phyloP scores from a whole-genome alignment of 2,888 invertebrate species.

The Oscheius onirici region DNA sequence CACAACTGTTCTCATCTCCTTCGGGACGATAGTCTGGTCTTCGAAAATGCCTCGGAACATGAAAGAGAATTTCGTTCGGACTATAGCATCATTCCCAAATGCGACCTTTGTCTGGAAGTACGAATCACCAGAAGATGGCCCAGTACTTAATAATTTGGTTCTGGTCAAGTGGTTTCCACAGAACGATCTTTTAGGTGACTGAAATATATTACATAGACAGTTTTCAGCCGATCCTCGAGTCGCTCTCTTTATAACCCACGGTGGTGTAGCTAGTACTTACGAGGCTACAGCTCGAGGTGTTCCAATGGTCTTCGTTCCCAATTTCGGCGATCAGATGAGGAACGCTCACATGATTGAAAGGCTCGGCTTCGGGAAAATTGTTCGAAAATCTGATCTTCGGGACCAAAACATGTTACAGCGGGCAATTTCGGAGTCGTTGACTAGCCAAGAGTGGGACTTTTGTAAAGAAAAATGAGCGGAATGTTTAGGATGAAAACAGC shows the following conservation, averaged over 20 bases:
- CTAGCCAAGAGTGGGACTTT: background rate
- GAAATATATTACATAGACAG: background rate
- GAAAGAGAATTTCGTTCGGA: slow-evolving; percentile 11
- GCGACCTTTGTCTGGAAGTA: slow-evolving; percentile 61
- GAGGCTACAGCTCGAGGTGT: slow-evolving; percentile 21
- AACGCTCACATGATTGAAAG: slow-evolving; percentile 29
- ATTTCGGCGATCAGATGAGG: slow-evolving; percentile 28
- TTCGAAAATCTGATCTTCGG: slow-evolving; percentile 1
- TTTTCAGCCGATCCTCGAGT: slow-evolving; percentile 14
- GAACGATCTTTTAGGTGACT: slow-evolving; percentile 69
- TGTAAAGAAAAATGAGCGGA: background rate
- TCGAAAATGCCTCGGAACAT: slow-evolving; percentile 26
- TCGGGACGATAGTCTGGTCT: slow-evolving; percentile 23
- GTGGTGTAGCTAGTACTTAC: slow-evolving; percentile 22
- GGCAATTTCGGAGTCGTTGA: background rate
- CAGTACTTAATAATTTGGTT: slow-evolving; percentile 36
- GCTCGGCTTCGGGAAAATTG: slow-evolving; percentile 27
- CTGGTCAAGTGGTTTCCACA: slow-evolving; percentile 70
- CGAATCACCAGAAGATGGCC: slow-evolving; percentile 40
- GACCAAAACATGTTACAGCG: background rate
- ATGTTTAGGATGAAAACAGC: slow-evolving; percentile 6
- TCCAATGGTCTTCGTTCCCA: slow-evolving; percentile 20
- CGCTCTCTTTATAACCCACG: slow-evolving; percentile 23
- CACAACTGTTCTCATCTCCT: slow-evolving; percentile 23
- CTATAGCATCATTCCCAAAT: slow-evolving; percentile 44